phyloP scores from a whole-genome alignment of 2,888 invertebrate genomes.

The Octodonta nipae region DNA sequence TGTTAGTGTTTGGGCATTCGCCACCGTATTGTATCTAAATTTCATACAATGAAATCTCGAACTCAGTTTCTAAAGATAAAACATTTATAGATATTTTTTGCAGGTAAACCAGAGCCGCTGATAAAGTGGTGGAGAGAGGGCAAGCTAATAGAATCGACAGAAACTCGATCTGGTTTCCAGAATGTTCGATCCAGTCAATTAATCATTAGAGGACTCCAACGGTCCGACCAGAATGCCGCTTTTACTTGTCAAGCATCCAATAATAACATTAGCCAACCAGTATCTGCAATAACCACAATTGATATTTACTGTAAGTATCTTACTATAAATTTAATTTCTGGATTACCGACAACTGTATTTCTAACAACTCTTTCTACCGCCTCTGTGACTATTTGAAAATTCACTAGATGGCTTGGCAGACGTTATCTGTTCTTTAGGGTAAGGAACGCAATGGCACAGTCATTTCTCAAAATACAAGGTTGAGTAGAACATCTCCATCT shows the following conservation, averaged over 20 bases:
- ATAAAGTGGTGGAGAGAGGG: slow-evolving; percentile 67
- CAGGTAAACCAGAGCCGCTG: slow-evolving; percentile 59
- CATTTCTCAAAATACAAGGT: too few species aligned
- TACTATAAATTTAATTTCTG: too few species aligned
- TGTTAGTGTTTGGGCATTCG: too few species aligned
- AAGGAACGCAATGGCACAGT: too few species aligned
- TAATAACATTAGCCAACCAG: slow-evolving; percentile 55
- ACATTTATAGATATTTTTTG: slow-evolving; percentile 19
- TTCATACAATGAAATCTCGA: too few species aligned
- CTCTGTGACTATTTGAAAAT: too few species aligned
- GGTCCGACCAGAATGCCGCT: slow-evolving; percentile 58
- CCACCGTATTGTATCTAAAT: too few species aligned
- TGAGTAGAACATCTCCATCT: too few species aligned
- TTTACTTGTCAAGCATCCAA: slow-evolving; percentile 70
- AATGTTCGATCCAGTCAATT: slow-evolving; percentile 47
- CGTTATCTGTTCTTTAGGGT: too few species aligned
- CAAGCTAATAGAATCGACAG: slow-evolving; percentile 46
- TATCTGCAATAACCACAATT: slow-evolving; percentile 54
- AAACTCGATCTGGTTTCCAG: slow-evolving; percentile 36
- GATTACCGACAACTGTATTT: too few species aligned
- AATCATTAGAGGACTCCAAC: slow-evolving; percentile 45
- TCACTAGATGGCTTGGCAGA: too few species aligned
- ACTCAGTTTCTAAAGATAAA: neutral
- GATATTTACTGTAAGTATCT: slow-evolving; percentile 61
- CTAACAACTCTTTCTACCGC: too few species aligned